A percentile compares a stretch with the other conserved stretches of the same genome.
Conservation (phyloP, 2,797 vertebrate genomes). For the Petrocephalus sullivani region DNA sequence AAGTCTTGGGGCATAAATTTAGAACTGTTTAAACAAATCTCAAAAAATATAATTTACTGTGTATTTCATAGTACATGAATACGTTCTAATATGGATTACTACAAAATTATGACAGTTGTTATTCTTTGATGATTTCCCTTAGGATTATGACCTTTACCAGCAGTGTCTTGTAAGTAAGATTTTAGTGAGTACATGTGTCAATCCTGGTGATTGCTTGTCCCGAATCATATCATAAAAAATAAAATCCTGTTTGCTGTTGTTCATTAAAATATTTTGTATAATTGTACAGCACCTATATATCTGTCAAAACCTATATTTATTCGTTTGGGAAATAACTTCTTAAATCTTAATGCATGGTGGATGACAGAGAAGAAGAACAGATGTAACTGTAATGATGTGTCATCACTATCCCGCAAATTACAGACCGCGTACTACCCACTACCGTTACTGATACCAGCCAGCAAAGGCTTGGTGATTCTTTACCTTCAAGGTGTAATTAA, state of each 20-base stretch:
- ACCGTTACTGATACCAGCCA: conserved; percentile 16
- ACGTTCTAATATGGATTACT: background rate
- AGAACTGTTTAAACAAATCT: background rate
- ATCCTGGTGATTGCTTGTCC: background rate
- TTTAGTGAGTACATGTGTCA: background rate
- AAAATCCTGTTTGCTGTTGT: background rate
- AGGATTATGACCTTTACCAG: background rate
- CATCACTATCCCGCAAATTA: background rate
- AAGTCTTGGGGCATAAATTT: background rate
- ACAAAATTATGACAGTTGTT: background rate
- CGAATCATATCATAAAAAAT: background rate
- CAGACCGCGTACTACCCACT: background rate
- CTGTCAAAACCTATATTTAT: background rate
- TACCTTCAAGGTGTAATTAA: conserved; percentile 23
- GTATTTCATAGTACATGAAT: background rate
- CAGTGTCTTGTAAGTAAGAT: background rate
- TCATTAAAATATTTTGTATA: background rate
- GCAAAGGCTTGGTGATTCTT: conserved; percentile 9
- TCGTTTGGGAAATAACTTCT: background rate
- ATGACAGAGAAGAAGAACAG: background rate
- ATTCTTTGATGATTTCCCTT: background rate
- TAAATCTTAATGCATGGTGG: background rate
- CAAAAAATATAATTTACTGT: background rate
- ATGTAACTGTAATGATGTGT: conserved; percentile 2
- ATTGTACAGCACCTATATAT: background rate